Conservation (phyloP, 35 echinoderm and acorn worm species). For the Amphiura filiformis region DNA sequence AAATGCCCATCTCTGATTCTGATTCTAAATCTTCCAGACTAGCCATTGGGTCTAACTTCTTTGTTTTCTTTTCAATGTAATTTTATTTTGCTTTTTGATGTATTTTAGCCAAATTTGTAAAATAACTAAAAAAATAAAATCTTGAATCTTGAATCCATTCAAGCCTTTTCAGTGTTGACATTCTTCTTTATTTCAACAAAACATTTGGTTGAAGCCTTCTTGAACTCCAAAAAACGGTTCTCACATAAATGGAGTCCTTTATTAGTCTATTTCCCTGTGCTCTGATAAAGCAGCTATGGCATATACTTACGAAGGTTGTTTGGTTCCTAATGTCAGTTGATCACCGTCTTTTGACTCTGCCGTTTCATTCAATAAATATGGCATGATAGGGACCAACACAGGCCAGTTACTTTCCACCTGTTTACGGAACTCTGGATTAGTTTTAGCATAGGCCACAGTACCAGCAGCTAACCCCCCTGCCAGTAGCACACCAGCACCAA, state of each 20-base stretch:
- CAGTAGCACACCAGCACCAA: slow-evolving; percentile 58
- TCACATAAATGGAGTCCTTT: too few relatives aligned
- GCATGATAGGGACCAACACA: slow-evolving; percentile 56
- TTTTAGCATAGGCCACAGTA: slow-evolving; percentile 74
- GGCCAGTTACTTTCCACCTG: slow-evolving; percentile 98
- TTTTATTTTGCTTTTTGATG: too few relatives aligned
- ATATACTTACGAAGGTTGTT: background rate
- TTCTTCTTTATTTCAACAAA: background rate
- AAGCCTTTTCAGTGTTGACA: background rate
- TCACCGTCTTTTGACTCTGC: background rate
- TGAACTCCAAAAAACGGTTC: too few relatives aligned
- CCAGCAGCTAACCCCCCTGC: slow-evolving; percentile 64
- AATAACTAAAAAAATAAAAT: background rate
- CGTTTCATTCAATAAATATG: slow-evolving; percentile 72
- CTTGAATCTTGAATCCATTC: background rate
- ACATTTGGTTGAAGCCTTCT: too few relatives aligned
- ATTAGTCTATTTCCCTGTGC: too few relatives aligned
- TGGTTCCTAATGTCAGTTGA: background rate
- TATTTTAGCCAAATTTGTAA: too few relatives aligned
- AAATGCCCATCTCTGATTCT: background rate
- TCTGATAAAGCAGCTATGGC: too few relatives aligned
- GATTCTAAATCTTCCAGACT: background rate
- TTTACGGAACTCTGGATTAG: slow-evolving; percentile 88
- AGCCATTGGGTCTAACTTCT: background rate
- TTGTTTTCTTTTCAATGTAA: background rate